Base-by-base conservation (phyloP, 2,797 vertebrate genomes). In the Apogon talboti region DNA sequence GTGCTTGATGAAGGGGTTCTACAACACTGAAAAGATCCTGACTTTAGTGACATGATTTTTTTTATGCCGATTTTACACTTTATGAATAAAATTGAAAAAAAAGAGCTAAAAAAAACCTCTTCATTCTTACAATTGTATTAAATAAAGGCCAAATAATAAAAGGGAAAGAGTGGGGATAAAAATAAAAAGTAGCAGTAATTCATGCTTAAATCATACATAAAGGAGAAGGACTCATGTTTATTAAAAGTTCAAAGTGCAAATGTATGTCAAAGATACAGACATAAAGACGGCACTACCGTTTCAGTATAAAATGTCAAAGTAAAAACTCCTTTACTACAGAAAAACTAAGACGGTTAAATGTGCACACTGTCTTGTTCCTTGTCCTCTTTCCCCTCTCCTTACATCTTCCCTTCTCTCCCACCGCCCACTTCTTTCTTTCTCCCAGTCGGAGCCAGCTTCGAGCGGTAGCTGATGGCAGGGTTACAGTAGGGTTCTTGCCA, bases 401-500 rank as follows among this genome's bases (percentile, higher is more conserved):
- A 21, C 54, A n/a, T 54, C 33, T 24, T 37, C 53, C 42, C 43
- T 41, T 54, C 33, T 46, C 33, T 24, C 59, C 18, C 19, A 35
- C 55, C 16, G 6, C 54, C 50, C 51, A 35, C 54, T 41, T 65
- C 12, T 2, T 13, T 48, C 63, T 56, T 19, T 65, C 65, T 42
- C 40, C 21, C 69, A 74, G 57, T 12, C 66, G 50, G 33, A 71
- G 62, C 54, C 45, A 71, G 61, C 74, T 67, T 67, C 59, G 56
- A 80, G 74, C 18, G 0, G 49, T 48, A 63, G 58, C 62, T 82
- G 74, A 78, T 84, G 88, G 78, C 83, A 88, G 65, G 49, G 71
- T 84, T 82, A 87, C 82, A 87, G 77, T 76, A 48, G 54, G 46
- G 55, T 62, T 71, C 74, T 62, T 81, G 87, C 84, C 89, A 91